phyloP scores from a whole-genome alignment of 35 echinoderm and acorn worm genomes.

The Amphiura filiformis region DNA sequence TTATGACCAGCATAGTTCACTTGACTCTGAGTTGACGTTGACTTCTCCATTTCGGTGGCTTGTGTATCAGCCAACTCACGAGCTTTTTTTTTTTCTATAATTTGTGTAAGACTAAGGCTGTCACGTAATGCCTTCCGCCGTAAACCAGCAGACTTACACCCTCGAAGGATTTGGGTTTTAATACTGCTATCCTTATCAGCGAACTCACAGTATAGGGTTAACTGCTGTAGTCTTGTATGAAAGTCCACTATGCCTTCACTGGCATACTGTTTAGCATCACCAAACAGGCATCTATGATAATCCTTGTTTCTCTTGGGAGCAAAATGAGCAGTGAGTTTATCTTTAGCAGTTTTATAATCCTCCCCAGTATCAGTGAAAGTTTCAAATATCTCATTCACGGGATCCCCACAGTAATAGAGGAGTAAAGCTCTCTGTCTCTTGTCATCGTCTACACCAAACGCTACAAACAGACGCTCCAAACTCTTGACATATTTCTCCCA shows the following conservation, averaged over 20 bases:
- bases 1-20: not conserved
- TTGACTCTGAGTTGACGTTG: not conserved
- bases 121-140: not conserved
- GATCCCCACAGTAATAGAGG: constrained; percentile 48
- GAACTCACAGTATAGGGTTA: constrained; percentile 15
- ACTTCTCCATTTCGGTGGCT: not conserved
- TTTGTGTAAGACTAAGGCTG: not conserved
- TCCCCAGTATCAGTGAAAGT: constrained; percentile 44
- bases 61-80: not conserved
- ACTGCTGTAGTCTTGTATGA: constrained; percentile 31
- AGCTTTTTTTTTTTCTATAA: not conserved
- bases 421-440: constrained; percentile 45
- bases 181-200: not conserved
- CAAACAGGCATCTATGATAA: constrained; percentile 53
- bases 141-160: not conserved
- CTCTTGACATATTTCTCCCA: constrained; percentile 64
- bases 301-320: constrained; percentile 47
- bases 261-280: constrained; percentile 12
- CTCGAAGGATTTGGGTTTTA: constrained; percentile 27
- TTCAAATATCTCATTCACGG: constrained; percentile 74
- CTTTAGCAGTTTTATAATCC: constrained; percentile 42
- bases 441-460: constrained; percentile 31
- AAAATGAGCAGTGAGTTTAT: constrained; percentile 48
- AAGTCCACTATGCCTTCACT: constrained; percentile 29
- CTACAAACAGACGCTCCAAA: constrained; percentile 56